Evolutionary conservation across 1,140 invertebrate species (phyloP).

Genomic region (Eupristina koningsbergeri): DNA sequence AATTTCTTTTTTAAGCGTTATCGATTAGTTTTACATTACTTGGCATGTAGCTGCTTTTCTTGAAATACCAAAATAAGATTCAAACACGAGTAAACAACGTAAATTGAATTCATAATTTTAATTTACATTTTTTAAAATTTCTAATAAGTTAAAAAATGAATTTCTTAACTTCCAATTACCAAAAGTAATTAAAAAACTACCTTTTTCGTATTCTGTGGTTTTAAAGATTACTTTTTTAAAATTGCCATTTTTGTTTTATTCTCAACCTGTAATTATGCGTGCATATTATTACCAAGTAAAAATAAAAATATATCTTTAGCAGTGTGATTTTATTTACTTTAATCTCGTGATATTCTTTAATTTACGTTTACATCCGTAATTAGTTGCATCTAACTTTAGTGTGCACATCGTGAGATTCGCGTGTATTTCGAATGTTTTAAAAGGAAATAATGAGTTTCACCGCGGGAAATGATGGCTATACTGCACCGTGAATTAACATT

Average conservation of each 20-base stretch:
- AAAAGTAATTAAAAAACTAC: not conserved
- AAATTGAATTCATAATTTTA: too few relatives aligned
- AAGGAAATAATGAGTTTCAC: constrained; percentile 38
- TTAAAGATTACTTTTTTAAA: not conserved
- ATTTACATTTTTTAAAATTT: too few relatives aligned
- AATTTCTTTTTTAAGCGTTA: too few relatives aligned
- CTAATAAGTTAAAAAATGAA: too few relatives aligned
- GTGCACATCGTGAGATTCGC: constrained; percentile 37
- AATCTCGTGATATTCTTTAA: constrained; percentile 11
- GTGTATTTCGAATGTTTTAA: constrained; percentile 23
- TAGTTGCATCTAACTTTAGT: constrained; percentile 5
- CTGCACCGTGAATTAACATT: constrained; percentile 34
- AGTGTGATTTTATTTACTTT: constrained; percentile 13
- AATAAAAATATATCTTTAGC: not conserved
- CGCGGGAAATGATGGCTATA: constrained; percentile 23
- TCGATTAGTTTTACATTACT: too few relatives aligned
- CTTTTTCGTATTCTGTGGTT: not conserved
- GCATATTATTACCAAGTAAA: not conserved
- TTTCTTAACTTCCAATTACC: too few relatives aligned
- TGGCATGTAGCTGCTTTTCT: too few relatives aligned
- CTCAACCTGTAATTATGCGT: not conserved
- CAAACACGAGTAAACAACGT: too few relatives aligned
- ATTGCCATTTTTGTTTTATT: not conserved
- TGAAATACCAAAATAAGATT: too few relatives aligned
- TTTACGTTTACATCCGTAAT: constrained; percentile 32